Conservation (phyloP, 2,888 invertebrate genomes). For the Rhingia rostrata region DNA sequence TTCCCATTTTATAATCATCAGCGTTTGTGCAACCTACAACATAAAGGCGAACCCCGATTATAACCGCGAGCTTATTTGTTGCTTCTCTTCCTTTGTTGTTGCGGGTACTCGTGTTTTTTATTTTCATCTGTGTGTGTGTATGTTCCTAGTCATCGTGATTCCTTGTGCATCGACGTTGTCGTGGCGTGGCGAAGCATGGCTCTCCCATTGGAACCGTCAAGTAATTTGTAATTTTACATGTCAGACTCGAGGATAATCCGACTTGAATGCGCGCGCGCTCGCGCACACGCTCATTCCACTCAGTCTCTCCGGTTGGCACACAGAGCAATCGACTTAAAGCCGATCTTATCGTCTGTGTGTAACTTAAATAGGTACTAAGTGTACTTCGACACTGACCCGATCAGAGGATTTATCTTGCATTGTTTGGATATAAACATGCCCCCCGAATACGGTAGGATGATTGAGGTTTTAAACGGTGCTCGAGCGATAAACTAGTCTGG, state of each 20-base stretch:
- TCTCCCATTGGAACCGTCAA: constrained; percentile 64
- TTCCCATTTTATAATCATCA: constrained; percentile 70
- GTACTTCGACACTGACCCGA: constrained; percentile 74
- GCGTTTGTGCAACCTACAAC: constrained; percentile 71
- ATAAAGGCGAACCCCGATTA: constrained; percentile 62
- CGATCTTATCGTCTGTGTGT: constrained; percentile 73
- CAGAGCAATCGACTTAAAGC: constrained; percentile 42
- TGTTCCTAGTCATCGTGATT: constrained; percentile 49
- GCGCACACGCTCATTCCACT: constrained; percentile 33
- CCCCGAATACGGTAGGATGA: constrained; percentile 47
- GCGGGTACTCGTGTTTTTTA: constrained; percentile 4
- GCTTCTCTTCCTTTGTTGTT: constrained; percentile 38
- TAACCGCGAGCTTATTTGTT: constrained; percentile 66
- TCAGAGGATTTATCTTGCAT: constrained; percentile 69
- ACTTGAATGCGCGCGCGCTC: constrained; percentile 66
- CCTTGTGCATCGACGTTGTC: constrained; percentile 27
- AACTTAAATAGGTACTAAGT: constrained; percentile 74
- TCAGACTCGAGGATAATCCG: constrained; percentile 72
- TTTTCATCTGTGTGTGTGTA: background rate
- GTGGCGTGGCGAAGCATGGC: constrained; percentile 47
- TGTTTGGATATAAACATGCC: constrained; percentile 56
- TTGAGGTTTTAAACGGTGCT: constrained; percentile 26
- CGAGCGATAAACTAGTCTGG: constrained; percentile 12
- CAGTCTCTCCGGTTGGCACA: constrained; percentile 1
- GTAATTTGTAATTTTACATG: constrained; percentile 74